A percentile compares a stretch with the other conserved stretches of the same genome.
Conservation (phyloP, 2,113 vertebrate genomes). For the Platichthys flesus region DNA sequence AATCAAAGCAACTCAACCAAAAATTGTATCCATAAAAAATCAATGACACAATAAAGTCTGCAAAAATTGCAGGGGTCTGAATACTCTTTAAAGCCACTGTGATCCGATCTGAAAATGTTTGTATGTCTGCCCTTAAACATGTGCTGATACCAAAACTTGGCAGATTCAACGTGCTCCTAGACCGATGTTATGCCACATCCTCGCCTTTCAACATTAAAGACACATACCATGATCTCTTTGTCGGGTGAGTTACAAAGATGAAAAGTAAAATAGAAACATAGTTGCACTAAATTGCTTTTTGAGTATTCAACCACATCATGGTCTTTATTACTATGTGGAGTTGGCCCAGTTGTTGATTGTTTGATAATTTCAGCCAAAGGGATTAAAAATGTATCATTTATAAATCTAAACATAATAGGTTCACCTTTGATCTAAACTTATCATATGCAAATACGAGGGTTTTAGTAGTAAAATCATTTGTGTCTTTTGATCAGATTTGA, state of each 20-base stretch:
- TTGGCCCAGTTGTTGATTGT: no score
- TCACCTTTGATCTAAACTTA: no score
- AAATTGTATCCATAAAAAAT: no score
- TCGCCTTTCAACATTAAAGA: constrained; percentile 51
- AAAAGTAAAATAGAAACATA: not conserved
- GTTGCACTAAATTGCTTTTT: not conserved
- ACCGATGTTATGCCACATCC: constrained; percentile 75
- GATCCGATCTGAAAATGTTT: not conserved
- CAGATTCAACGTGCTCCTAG: constrained; percentile 80
- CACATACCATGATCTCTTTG: constrained; percentile 73
- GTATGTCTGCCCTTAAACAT: not conserved
- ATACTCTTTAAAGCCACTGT: not conserved
- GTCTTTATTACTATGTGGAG: not conserved
- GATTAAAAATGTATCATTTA: no score
- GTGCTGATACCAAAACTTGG: not conserved
- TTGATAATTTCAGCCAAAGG: no score
- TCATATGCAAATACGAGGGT: no score
- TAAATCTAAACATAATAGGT: no score
- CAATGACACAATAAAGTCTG: not conserved
- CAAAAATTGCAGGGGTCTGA: no score
- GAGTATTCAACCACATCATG: not conserved
- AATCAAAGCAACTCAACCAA: no score
- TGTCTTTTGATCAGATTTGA: not conserved
- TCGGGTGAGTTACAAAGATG: constrained; percentile 69
- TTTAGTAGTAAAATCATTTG: not conserved